Evolutionary conservation across 2,113 vertebrate genomes (phyloP), one percentile per base, ranked within the genome.

Genomic region (Peromyscus polionotus): DNA sequence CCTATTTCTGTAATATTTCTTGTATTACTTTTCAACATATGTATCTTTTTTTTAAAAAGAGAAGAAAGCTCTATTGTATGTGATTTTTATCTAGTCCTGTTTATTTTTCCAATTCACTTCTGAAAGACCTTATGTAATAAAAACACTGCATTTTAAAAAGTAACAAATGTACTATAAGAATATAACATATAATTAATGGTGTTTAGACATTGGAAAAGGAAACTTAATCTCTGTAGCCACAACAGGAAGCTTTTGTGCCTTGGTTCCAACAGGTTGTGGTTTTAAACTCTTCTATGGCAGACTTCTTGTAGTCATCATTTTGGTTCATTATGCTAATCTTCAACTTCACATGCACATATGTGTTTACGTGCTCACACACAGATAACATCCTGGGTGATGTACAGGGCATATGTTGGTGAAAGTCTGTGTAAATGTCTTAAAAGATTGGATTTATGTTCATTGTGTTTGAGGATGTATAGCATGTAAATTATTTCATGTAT

Each of bases 171-270:
- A 90, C 76, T 94, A 39, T 95, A 76, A 95, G 51, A 45, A 63
- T 96, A 48, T 20, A 76, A 61, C 95, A 86, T 95, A 83, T 93
- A 39, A 75, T 77, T 89, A 94, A 86, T 87, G 84, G 85, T 19
- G 45, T 65, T 73, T 96, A 5, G 92, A 80, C 96, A 68, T 87
- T 94, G 88, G 67, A 91, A 85, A 65, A 86, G 77, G 97, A 92
- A 92, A 72, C 90, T 91, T 91, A 72, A 96, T 97, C 93, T 97
- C 90, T 96, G 96, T 98, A 95, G 96, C 97, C 95, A 79, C 87
- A 97, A 92, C 90, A 94, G 93, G 88, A 97, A 94, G 61, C 20
- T 96, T 96, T 83, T 94, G 98, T 98, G 98, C 98, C 98, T 98
- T 75, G 97, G 95, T 91, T 76, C 96, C 42, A 67, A 63, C 93